phyloP scores from a whole-genome alignment of 2,797 vertebrate genomes.

The Trachops cirrhosus region DNA sequence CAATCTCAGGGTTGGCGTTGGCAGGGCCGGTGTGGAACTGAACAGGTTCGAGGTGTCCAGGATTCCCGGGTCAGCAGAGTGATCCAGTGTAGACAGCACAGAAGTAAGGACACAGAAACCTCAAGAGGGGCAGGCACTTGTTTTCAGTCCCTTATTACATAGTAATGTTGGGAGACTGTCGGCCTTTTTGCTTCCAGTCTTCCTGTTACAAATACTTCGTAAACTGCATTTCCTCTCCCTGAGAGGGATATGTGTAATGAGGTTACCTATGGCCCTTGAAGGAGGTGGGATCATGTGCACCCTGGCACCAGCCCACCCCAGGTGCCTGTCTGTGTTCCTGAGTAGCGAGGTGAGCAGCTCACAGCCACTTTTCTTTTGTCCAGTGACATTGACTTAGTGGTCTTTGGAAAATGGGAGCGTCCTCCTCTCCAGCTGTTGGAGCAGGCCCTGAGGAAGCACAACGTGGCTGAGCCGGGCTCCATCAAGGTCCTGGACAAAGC shows the following conservation, averaged over 20 bases:
- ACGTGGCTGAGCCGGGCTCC: slow-evolving; percentile 94
- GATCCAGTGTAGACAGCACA: not conserved
- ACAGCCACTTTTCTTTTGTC: not conserved
- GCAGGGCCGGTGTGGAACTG: not conserved
- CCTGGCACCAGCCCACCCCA: rapidly evolving
- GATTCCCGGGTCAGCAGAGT: not conserved
- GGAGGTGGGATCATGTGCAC: not conserved
- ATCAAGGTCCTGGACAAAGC: slow-evolving; percentile 99
- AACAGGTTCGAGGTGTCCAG: not conserved
- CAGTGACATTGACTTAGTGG: slow-evolving; percentile 98
- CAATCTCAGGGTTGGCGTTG: not conserved
- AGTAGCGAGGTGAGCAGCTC: rapidly evolving
- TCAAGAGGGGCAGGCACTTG: rapidly evolving
- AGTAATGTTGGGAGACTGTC: not conserved
- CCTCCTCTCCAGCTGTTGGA: slow-evolving; percentile 95
- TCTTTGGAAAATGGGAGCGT: slow-evolving; percentile 97
- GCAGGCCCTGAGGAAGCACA: slow-evolving; percentile 95
- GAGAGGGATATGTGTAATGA: rapidly evolving
- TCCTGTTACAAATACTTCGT: rapidly evolving
- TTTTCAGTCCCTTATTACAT: not conserved
- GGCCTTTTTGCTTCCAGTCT: too few relatives aligned
- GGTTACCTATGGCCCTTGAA: rapidly evolving
- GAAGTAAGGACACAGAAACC: rapidly evolving
- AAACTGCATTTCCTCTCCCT: not conserved
- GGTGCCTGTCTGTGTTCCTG: rapidly evolving